phyloP scores from a whole-genome alignment of 1,140 invertebrate species.

The Ylistrum balloti region DNA sequence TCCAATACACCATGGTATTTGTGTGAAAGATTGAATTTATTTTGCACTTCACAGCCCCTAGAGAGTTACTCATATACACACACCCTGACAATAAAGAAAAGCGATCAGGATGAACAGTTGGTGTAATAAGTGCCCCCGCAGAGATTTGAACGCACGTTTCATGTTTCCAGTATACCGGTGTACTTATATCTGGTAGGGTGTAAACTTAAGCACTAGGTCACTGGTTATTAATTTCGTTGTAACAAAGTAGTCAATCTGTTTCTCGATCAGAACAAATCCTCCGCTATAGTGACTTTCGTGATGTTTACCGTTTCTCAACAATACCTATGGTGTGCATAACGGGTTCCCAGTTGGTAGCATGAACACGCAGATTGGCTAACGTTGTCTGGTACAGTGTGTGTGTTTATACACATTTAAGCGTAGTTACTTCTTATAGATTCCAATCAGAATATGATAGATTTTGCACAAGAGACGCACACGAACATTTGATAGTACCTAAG shows the following conservation, averaged over 20 bases:
- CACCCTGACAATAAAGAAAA: background rate
- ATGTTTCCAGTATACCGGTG: background rate
- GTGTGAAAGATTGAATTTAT: background rate
- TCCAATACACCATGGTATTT: background rate
- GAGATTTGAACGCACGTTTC: background rate
- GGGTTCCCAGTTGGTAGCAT: no score
- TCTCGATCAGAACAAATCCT: background rate
- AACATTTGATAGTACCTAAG: no score
- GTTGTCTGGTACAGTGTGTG: no score
- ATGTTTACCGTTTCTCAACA: no score
- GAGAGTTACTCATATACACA: background rate
- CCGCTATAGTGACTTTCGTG: no score
- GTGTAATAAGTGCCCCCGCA: background rate
- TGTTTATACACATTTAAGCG: no score
- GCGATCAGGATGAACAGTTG: background rate
- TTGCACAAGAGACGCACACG: no score
- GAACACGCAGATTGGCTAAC: no score
- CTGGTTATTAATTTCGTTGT: background rate
- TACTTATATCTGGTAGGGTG: background rate
- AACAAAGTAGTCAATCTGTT: background rate
- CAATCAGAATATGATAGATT: no score
- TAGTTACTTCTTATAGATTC: no score
- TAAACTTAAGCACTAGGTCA: background rate
- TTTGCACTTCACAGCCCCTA: background rate
- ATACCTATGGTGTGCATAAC: no score